These are phyloP conservation scores for Catamblyrhynchus diadema DNA, from an alignment of 2,797 vertebrate genomes.

Conservation along the genomic window DNA sequence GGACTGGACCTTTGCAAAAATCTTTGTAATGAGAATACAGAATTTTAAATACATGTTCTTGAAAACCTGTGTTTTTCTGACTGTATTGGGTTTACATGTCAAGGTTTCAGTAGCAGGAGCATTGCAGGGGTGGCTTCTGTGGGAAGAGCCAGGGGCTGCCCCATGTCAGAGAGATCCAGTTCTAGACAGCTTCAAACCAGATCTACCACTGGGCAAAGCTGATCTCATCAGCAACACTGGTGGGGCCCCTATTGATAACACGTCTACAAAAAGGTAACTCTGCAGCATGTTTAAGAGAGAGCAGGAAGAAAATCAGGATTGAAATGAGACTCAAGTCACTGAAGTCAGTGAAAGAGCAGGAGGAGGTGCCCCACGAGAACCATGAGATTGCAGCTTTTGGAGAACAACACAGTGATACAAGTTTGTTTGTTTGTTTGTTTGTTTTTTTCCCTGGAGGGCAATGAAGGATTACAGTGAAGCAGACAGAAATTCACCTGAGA, in stretches of 20 bases:
- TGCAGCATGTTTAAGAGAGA: background rate
- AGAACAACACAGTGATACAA: background rate
- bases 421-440: too few species aligned
- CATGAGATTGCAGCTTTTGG: background rate
- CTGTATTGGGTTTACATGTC: background rate
- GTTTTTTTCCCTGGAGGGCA: background rate
- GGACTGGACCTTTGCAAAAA: background rate
- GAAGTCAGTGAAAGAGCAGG: accelerated
- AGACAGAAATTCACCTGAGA: background rate
- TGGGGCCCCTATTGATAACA: background rate
- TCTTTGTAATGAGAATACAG: background rate
- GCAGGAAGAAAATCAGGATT: background rate
- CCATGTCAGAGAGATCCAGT: background rate
- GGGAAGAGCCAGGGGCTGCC: background rate
- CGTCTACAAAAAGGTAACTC: background rate
- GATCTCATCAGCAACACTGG: background rate
- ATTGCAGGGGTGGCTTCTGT: background rate
- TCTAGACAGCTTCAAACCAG: background rate
- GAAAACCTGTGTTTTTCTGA: background rate
- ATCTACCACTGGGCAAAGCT: background rate
- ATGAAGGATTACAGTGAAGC: background rate
- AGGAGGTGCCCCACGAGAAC: background rate
- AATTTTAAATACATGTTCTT: background rate
- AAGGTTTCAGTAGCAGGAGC: background rate
- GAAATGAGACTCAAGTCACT: background rate